Conservation (phyloP, 2,797 vertebrate genomes). For the Distichodus sexfasciatus region DNA sequence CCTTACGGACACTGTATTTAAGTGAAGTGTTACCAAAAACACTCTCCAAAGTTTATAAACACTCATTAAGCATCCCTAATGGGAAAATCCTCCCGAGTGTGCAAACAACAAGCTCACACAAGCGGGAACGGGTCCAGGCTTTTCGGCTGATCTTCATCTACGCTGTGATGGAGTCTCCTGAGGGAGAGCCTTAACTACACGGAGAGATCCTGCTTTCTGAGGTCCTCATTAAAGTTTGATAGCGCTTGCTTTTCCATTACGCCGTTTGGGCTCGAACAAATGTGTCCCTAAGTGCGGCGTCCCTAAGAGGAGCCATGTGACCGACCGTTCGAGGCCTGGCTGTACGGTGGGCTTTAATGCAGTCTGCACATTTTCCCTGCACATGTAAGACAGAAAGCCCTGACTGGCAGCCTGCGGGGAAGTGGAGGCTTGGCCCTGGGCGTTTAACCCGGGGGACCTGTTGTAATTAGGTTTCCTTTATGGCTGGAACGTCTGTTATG, state of each 20-base stretch:
- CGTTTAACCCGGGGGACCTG: constrained; percentile 34
- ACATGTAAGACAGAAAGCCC: constrained; percentile 22
- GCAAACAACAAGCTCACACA: constrained; percentile 20
- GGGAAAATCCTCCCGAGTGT: constrained; percentile 9
- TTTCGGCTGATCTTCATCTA: not conserved
- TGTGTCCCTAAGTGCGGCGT: not conserved
- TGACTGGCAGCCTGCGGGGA: constrained; percentile 20
- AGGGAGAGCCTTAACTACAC: constrained; percentile 1
- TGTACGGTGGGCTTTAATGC: not conserved
- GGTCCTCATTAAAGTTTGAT: constrained; percentile 35
- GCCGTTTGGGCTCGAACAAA: constrained; percentile 2
- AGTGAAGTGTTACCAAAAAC: too few relatives aligned
- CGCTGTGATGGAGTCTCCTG: constrained; percentile 1
- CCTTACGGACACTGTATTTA: too few relatives aligned
- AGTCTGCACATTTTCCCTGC: not conserved
- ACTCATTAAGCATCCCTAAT: constrained; percentile 17
- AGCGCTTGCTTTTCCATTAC: not conserved
- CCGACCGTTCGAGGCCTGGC: not conserved
- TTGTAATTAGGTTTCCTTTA: constrained; percentile 40
- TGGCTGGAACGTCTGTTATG: constrained; percentile 23
- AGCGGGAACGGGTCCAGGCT: not conserved
- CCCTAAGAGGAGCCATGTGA: not conserved
- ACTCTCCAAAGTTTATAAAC: not conserved
- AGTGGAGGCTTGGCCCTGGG: constrained; percentile 5
- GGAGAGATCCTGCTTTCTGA: constrained; percentile 1